Base-by-base conservation (phyloP, 2,888 invertebrate species). In the Drosophila paranaensis region DNA sequence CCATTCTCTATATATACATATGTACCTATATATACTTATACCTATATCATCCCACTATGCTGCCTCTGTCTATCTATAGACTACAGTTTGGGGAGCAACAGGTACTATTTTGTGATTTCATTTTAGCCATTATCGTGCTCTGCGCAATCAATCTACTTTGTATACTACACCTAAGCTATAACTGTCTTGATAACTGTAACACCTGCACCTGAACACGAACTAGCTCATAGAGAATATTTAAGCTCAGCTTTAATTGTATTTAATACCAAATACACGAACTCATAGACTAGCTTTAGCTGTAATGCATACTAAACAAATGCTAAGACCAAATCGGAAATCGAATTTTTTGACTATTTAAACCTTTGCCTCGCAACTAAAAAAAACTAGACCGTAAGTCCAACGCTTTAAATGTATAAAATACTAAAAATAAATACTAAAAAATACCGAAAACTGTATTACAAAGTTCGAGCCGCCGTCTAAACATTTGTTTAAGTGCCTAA, bases 61-160 rank as follows among this genome's bases (percentile, higher is more conserved):
- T 71, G 60, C 66, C 60, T 57, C 40, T 53, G 6, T 42, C 40
- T 35, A 30, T 25, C 20, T 70, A 68, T 87, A 93, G 93, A 89
- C 91, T 92, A 82, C 92, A 92, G 81, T 91, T 92, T 82, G 93
- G 93, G 89, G 91, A 91, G 73, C 91, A 90, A 88, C 92, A 93
- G 93, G 93, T 93, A 93, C 87, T 91, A 85, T 92, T 92, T 91
- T 93, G 93, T 91, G 93, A 93, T 91, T 90, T 93, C 85, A 84
- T 93, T 79, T 89, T 93, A 86, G 92, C 93, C 82, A 90, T 93
- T 82, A 77, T 93, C 78, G 88, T 93, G 78, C 91, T 93, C 78
- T 92, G 93, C 90, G 91, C 92, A 66, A 93, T 93, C 88, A 93
- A 93, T 82, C 84, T 93, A 68, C 89, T 93, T 76, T 93, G 93